Evolutionary conservation across 2,888 invertebrate genomes (phyloP).

Genomic region (Ferrisia virgata): DNA sequence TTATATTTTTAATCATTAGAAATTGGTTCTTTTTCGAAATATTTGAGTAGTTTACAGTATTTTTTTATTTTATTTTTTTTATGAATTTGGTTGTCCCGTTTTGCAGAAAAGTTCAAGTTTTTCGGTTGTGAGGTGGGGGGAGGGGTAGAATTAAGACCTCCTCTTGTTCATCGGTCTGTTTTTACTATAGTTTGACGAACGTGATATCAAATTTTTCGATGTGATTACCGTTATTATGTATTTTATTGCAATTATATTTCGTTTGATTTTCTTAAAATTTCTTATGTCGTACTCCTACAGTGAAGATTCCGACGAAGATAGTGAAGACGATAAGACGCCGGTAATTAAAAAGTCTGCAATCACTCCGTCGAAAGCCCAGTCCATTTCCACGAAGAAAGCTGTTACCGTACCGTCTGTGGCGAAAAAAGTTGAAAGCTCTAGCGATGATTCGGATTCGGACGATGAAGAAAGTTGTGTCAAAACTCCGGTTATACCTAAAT

Average conservation of each 20-base stretch:
- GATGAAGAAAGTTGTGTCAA: conserved; percentile 29
- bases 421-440: conserved; percentile 48
- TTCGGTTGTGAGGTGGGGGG: too few species aligned
- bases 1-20: too few species aligned
- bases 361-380: not conserved
- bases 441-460: conserved; percentile 47
- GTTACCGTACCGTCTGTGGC: not conserved
- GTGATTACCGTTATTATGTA: not conserved
- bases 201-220: too few species aligned
- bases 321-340: conserved; percentile 41
- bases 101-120: too few species aligned
- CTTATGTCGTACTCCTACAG: not conserved
- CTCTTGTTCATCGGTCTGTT: too few species aligned
- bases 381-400: conserved; percentile 48
- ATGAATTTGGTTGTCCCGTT: too few species aligned
- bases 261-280: not conserved
- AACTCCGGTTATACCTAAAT: conserved; percentile 34
- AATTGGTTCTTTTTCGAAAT: too few species aligned
- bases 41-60: too few species aligned
- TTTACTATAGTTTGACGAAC: too few species aligned
- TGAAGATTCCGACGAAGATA: conserved; percentile 51
- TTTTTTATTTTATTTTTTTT: too few species aligned
- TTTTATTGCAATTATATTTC: not conserved
- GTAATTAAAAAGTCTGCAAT: not conserved
- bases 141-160: too few species aligned